phyloP scores from a whole-genome alignment of 1,140 invertebrate species.

The Drosophila paulistorum region DNA sequence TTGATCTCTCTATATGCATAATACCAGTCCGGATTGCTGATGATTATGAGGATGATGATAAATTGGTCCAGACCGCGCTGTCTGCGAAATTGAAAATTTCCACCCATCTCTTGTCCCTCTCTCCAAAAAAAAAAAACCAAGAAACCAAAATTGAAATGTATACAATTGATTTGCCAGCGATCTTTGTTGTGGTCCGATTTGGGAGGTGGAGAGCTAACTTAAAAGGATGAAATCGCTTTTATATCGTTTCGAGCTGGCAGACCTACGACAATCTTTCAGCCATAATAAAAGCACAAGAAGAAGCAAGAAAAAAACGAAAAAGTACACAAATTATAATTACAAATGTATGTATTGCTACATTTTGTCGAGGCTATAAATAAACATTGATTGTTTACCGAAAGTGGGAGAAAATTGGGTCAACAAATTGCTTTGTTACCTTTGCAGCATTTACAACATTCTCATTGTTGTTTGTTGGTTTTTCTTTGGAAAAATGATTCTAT shows the following conservation, averaged over 20 bases:
- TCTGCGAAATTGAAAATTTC: slow-evolving; percentile 39
- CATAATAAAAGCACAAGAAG: not conserved
- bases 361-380: slow-evolving; percentile 15
- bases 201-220: slow-evolving; percentile 6
- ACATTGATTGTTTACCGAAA: slow-evolving; percentile 49
- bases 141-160: slow-evolving; percentile 17
- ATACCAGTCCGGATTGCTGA: slow-evolving; percentile 23
- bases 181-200: slow-evolving; percentile 32
- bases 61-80: slow-evolving; percentile 32
- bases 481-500: slow-evolving; percentile 5
- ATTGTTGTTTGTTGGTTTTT: slow-evolving; percentile 28
- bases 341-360: slow-evolving; percentile 17
- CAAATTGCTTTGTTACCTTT: slow-evolving; percentile 39
- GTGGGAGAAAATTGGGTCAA: slow-evolving; percentile 46
- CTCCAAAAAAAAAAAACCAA: slow-evolving; percentile 1
- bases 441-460: slow-evolving; percentile 16
- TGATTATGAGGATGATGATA: slow-evolving; percentile 52
- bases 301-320: no score
- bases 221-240: slow-evolving; percentile 30
- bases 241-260: slow-evolving; percentile 32
- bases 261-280: slow-evolving; percentile 44
- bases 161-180: slow-evolving; percentile 40
- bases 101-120: not conserved
- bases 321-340: slow-evolving; percentile 8
- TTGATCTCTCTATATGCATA: slow-evolving; percentile 1